Evolutionary conservation across 1,140 invertebrate species (phyloP).

Genomic region (Battus philenor): DNA sequence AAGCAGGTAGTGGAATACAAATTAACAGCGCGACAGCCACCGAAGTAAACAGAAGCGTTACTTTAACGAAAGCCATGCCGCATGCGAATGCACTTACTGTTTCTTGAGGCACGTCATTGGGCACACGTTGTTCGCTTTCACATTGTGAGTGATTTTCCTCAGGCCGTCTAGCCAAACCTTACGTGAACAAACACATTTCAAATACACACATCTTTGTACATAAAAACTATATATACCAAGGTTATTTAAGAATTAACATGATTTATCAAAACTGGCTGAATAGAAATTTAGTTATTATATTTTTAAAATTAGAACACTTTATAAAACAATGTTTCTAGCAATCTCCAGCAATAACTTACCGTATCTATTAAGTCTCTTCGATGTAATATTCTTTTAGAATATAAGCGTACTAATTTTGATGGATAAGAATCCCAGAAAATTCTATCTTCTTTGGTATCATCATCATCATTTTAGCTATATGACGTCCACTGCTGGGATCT

Average conservation of each 20-base stretch:
- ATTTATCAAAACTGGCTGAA: too few species aligned
- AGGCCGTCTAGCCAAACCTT: conserved; percentile 97
- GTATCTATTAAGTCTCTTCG: background rate
- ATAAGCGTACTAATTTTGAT: too few species aligned
- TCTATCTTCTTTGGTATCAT: too few species aligned
- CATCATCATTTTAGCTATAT: too few species aligned
- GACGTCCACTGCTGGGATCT: too few species aligned
- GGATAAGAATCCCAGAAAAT: too few species aligned
- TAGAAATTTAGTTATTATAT: too few species aligned
- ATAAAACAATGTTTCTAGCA: background rate
- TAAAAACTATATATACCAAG: conserved; percentile 2
- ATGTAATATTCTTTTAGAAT: too few species aligned
- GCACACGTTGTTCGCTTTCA: conserved; percentile 99
- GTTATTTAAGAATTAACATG: too few species aligned
- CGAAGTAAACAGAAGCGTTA: too few species aligned
- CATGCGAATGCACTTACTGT: conserved; percentile 89
- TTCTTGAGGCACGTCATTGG: conserved; percentile 99
- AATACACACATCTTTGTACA: conserved; percentile 12
- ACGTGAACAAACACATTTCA: conserved; percentile 30
- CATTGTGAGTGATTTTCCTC: conserved; percentile 97
- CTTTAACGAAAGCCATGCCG: conserved; percentile 3
- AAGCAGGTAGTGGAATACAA: background rate
- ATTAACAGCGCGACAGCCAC: too few species aligned
- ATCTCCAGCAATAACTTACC: background rate
- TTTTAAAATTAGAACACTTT: background rate